A percentile compares a stretch with the other conserved stretches of the same genome.
Conservation (phyloP, 2,797 vertebrate species). For the Chaetodon trifasciatus region DNA sequence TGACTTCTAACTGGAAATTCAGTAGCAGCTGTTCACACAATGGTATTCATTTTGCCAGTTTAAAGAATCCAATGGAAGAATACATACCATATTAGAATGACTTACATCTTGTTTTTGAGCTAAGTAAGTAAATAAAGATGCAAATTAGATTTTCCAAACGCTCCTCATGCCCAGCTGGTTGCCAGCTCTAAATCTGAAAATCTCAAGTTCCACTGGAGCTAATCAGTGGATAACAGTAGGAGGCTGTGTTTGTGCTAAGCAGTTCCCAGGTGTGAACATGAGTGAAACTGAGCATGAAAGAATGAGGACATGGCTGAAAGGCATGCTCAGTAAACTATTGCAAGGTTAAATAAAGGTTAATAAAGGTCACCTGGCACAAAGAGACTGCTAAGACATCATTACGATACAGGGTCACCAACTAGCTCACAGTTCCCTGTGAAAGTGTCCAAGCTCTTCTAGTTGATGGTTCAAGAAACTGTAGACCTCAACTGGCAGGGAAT, state of each 20-base stretch:
- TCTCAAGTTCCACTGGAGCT: slow-evolving; percentile 20
- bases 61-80: background rate
- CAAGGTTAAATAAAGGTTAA: slow-evolving; percentile 36
- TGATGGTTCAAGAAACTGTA: slow-evolving; percentile 27
- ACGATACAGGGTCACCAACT: background rate
- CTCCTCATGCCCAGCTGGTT: background rate
- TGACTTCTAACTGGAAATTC: slow-evolving; percentile 38
- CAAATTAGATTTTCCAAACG: slow-evolving; percentile 20
- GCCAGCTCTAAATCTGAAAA: slow-evolving; percentile 1
- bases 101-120: slow-evolving; percentile 15
- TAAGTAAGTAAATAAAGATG: slow-evolving; percentile 9
- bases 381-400: background rate
- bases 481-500: slow-evolving; percentile 12
- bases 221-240: background rate
- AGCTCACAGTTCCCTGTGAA: background rate
- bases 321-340: slow-evolving; percentile 9
- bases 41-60: slow-evolving; percentile 8
- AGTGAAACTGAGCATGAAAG: slow-evolving; percentile 27
- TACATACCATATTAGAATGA: background rate
- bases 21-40: slow-evolving; percentile 36
- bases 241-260: slow-evolving; percentile 33
- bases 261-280: slow-evolving; percentile 34
- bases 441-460: slow-evolving; percentile 22
- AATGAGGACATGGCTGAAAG: slow-evolving; percentile 25
- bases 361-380: slow-evolving; percentile 8